Percentiles rank a stretch among this genome's conserved stretches.
These are phyloP conservation scores for Meandrusa payeni DNA, from an alignment of 2,888 invertebrate genomes.

Conservation along the genomic window DNA sequence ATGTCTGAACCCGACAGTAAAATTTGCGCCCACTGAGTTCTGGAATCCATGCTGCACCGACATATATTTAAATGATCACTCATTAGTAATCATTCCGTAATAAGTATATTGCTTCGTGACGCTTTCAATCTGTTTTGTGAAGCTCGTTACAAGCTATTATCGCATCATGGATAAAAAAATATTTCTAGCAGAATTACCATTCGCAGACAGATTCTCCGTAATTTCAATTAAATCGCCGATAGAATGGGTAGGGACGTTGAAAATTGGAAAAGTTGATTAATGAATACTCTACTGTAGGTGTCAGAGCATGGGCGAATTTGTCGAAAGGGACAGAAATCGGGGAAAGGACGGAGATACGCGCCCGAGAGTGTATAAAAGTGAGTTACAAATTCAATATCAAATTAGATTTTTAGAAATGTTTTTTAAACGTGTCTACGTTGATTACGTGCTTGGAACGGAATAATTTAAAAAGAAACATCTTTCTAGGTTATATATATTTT, in stretches of 20 bases:
- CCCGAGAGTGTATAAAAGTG: constrained; percentile 9
- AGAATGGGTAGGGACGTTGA: constrained; percentile 41
- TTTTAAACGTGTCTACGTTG: too few relatives aligned
- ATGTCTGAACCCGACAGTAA: too few relatives aligned
- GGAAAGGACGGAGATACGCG: constrained; percentile 12
- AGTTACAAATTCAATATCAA: constrained; percentile 1
- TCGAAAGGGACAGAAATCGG: constrained; percentile 36
- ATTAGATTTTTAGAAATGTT: too few relatives aligned
- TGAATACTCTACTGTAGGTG: constrained; percentile 54
- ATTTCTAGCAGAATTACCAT: constrained; percentile 14
- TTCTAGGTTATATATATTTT: too few relatives aligned
- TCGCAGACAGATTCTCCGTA: constrained; percentile 8
- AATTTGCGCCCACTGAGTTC: too few relatives aligned
- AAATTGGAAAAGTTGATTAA: constrained; percentile 76
- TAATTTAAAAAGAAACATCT: too few relatives aligned
- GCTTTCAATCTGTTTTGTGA: too few relatives aligned
- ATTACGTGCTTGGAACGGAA: too few relatives aligned
- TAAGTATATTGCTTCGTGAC: too few relatives aligned
- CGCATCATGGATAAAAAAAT: constrained; percentile 3
- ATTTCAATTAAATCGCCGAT: constrained; percentile 32
- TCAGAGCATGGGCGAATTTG: constrained; percentile 44
- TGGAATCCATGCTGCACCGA: too few relatives aligned
- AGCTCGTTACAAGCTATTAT: not conserved
- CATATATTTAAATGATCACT: too few relatives aligned
- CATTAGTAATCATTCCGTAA: too few relatives aligned